These are phyloP conservation scores for Phaedon cochleariae DNA, from an alignment of 2,888 invertebrate genomes.

Conservation along the genomic window DNA sequence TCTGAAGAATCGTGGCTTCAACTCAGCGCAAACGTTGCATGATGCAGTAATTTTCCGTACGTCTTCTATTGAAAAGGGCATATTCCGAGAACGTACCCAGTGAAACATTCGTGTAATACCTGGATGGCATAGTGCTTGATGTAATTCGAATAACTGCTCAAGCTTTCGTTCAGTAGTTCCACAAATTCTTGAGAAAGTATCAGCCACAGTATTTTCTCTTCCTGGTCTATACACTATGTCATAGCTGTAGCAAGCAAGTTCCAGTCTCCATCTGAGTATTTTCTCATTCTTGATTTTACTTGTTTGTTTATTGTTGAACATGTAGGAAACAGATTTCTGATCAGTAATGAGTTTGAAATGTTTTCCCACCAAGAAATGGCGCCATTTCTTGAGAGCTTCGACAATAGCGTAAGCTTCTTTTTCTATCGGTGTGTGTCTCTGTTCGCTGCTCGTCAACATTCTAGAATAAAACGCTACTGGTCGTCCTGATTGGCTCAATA, in stretches of 20 bases:
- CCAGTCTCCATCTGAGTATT: conserved; percentile 11
- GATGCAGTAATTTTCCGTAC: conserved; percentile 7
- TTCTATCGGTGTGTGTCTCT: conserved; percentile 11
- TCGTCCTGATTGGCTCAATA: not conserved
- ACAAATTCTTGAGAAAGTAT: conserved; percentile 15
- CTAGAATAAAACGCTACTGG: conserved; percentile 26
- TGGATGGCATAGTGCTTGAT: conserved; percentile 10
- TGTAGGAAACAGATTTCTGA: not conserved
- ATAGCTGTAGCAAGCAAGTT: conserved; percentile 12
- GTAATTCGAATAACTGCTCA: not conserved
- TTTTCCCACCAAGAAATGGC: conserved; percentile 16
- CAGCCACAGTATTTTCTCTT: conserved; percentile 3
- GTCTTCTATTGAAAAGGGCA: not conserved
- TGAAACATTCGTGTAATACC: conserved; percentile 11
- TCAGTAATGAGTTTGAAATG: conserved; percentile 18
- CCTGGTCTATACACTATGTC: conserved; percentile 11
- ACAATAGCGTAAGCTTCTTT: conserved; percentile 27
- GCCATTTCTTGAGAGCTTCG: conserved; percentile 21
- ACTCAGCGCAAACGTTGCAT: not conserved
- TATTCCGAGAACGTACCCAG: not conserved
- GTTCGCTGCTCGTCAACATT: not conserved
- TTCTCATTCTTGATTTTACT: conserved; percentile 16
- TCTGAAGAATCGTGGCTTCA: not conserved
- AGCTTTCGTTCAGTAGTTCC: not conserved
- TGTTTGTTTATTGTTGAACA: not conserved